phyloP scores from a whole-genome alignment of 2,797 vertebrate species.

The Poeciliopsis turneri region DNA sequence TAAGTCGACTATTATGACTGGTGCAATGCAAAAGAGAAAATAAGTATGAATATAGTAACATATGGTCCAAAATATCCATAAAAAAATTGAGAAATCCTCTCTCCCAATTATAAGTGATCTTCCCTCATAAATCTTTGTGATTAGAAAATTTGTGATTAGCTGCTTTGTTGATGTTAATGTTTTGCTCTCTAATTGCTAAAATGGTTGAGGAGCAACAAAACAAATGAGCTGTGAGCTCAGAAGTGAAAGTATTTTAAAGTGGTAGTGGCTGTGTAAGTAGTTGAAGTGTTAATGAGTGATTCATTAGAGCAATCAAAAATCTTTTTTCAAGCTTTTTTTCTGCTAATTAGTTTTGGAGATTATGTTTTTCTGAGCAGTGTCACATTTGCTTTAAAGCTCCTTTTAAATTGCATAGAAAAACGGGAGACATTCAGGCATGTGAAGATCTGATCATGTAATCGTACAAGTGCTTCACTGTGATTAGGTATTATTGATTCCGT shows the following conservation, averaged over 20 bases:
- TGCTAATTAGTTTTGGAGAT: not conserved
- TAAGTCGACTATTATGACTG: not conserved
- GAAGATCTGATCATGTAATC: not conserved
- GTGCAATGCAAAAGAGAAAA: not conserved
- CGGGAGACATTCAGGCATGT: not conserved
- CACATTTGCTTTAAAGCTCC: not conserved
- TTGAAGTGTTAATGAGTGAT: conserved; percentile 1
- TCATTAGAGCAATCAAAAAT: conserved; percentile 3
- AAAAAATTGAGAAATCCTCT: not conserved
- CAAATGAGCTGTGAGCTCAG: not conserved
- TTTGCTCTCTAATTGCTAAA: not conserved
- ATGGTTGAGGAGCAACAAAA: not conserved
- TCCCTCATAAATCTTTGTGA: not conserved
- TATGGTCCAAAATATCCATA: not conserved
- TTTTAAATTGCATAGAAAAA: not conserved
- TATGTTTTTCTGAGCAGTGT: not conserved
- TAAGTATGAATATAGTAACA: not conserved
- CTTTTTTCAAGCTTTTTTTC: not conserved
- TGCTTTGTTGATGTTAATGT: not conserved
- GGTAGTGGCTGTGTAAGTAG: not conserved
- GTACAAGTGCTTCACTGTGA: not conserved
- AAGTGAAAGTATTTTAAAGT: not conserved
- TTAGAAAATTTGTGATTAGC: not conserved
- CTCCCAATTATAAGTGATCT: not conserved
- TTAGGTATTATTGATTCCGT: not conserved